Base-by-base conservation (phyloP, 1,140 invertebrate species). In the Rhopalosiphum padi region DNA sequence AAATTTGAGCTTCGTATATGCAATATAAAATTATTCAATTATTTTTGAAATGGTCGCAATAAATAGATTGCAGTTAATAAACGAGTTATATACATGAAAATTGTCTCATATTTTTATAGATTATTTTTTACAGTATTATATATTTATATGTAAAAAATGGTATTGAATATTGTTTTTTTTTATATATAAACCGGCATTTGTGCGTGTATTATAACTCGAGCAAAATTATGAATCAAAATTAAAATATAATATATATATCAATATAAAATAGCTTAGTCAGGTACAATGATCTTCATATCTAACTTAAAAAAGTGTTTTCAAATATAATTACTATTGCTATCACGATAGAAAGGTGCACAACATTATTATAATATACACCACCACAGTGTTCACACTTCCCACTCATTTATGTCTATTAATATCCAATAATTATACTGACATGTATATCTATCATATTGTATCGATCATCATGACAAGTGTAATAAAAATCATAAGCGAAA, bases 341-440 rank as follows among this genome's bases (percentile, higher is more conserved):
- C 30, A 51, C 1, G 7, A 51, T 88, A 9, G 8, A 77, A n/a
- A 77, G 60, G 30, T 77, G 30, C 11, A 60, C 48, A 51, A 18
- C 15, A 51, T 51, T 60, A 30, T 8, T 15, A 30, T 37, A 18
- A 18, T 43, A 43, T n/a, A n/a, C 18, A 77, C 23, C 83, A 41
- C 4, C 83, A 22, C 43, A 30, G n/a, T 88, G 11, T 88, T 88
- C 86, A 48, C 86, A 88, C 86, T 88, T 88, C 43, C 86, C 43
- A 48, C 86, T n/a, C 86, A 48, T 88, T n/a, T 88, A 85, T 85
- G 41, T 41, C 83, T 41, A 41, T 85, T 41, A 46, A 46, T 86
- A 86, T 86, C 41, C 4, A 41, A 43, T 46, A 30, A 46, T 46
- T 30, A 46, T 86, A 30, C 11, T 30, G 46, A n/a, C 2, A 46